phyloP scores from a whole-genome alignment of 1,140 invertebrate genomes.

The Ceratina australensis region DNA sequence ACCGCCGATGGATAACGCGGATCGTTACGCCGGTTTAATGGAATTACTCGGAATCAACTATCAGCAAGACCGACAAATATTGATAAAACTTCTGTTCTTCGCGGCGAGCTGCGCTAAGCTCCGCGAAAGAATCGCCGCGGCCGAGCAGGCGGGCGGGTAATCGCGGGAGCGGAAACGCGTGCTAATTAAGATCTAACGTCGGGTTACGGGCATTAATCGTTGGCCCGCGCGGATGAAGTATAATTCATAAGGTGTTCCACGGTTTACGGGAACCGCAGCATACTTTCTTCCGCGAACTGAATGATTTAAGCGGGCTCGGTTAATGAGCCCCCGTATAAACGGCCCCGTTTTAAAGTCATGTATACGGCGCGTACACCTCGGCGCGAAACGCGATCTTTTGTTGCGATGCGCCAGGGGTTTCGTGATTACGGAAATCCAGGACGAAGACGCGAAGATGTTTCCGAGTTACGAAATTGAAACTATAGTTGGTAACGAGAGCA shows the following conservation, averaged over 20 bases:
- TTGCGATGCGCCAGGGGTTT: neutral
- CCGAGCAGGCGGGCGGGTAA: slow-evolving; percentile 28
- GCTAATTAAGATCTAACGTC: slow-evolving; percentile 58
- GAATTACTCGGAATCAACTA: slow-evolving; percentile 19
- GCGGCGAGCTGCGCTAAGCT: neutral
- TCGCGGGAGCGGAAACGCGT: slow-evolving; percentile 5
- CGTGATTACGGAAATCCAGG: slow-evolving; percentile 8
- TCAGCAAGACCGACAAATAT: neutral
- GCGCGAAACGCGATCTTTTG: neutral
- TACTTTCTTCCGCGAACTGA: no score
- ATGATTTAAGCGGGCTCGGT: no score
- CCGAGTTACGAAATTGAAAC: neutral
- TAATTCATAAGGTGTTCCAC: slow-evolving; percentile 38
- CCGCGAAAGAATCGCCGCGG: slow-evolving; percentile 5
- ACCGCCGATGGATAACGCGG: neutral
- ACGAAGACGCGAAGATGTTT: neutral
- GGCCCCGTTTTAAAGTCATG: no score
- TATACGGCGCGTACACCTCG: no score
- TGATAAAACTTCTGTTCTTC: neutral
- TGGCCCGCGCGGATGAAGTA: slow-evolving; percentile 40
- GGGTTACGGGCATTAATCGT: slow-evolving; percentile 53
- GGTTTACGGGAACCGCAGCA: no score
- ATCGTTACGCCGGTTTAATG: neutral
- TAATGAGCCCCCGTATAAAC: no score
- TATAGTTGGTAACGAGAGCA: neutral